Evolutionary conservation across 1,140 invertebrate species (phyloP).

Genomic region (Zaprionus inermis): DNA sequence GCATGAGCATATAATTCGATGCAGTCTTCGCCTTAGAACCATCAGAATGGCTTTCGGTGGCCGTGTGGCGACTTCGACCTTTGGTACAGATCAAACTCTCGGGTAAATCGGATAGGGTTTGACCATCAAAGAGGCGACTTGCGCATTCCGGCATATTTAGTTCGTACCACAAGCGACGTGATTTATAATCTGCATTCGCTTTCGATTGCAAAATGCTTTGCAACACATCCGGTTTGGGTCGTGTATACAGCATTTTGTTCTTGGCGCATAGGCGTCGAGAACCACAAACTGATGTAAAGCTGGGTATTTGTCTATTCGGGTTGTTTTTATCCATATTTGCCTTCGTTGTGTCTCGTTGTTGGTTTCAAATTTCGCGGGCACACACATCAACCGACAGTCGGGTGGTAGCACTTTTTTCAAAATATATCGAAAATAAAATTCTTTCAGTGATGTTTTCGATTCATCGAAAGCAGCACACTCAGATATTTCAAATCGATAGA

Average conservation of each 20-base stretch:
- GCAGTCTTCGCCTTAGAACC: conserved; percentile 23
- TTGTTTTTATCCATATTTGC: conserved; percentile 58
- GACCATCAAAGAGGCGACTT: conserved; percentile 69
- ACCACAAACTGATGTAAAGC: conserved; percentile 66
- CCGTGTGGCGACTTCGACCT: conserved; percentile 20
- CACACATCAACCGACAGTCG: neutral
- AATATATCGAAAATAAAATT: conserved; percentile 32
- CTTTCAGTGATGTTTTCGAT: conserved; percentile 35
- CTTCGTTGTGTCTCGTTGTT: neutral
- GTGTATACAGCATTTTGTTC: conserved; percentile 70
- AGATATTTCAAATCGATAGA: conserved; percentile 35
- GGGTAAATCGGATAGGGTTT: conserved; percentile 72
- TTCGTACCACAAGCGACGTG: conserved; percentile 79
- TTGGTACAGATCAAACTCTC: conserved; percentile 63
- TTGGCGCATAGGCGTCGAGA: conserved; percentile 62
- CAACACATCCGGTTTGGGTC: conserved; percentile 75
- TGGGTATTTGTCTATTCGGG: conserved; percentile 63
- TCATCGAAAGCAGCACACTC: conserved; percentile 39
- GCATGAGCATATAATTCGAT: conserved; percentile 84
- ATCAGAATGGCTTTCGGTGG: conserved; percentile 6
- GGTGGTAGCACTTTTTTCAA: conserved; percentile 40
- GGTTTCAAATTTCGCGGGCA: conserved; percentile 41
- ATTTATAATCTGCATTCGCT: conserved; percentile 77
- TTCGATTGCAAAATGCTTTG: conserved; percentile 76
- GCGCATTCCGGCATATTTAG: conserved; percentile 81